Conservation (phyloP, 2,113 vertebrate genomes). For the Bos indicus region DNA sequence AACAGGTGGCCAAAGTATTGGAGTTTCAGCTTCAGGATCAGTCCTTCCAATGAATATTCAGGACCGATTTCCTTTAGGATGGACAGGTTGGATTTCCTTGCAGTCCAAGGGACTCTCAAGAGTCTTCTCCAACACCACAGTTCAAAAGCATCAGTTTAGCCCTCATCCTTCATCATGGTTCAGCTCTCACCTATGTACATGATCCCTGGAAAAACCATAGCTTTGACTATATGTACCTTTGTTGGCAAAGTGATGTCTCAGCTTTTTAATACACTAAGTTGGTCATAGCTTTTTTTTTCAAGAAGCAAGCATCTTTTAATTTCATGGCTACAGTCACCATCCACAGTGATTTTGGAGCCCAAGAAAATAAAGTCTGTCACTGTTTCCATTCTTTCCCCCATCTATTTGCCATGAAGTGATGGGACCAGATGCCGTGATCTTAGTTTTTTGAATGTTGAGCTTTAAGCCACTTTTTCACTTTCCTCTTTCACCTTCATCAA, state of each 20-base stretch:
- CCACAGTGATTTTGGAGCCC: background rate
- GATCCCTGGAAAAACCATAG: background rate
- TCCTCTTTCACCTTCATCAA: background rate
- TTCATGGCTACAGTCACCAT: background rate
- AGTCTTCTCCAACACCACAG: background rate
- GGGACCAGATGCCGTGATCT: background rate
- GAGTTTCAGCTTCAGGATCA: background rate
- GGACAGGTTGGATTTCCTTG: background rate
- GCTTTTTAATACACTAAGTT: background rate
- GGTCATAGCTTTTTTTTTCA: background rate
- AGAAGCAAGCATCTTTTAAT: background rate
- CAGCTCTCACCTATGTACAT: background rate
- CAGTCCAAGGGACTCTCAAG: background rate
- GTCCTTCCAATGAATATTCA: background rate
- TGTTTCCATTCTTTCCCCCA: background rate
- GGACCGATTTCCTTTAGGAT: background rate
- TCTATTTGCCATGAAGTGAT: background rate
- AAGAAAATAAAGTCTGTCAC: background rate
- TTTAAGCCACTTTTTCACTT: background rate
- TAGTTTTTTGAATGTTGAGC: background rate
- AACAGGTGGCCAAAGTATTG: background rate
- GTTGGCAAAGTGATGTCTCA: background rate
- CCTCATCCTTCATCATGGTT: background rate
- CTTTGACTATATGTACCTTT: background rate
- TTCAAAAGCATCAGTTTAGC: background rate